Evolutionary conservation across 2,888 invertebrate species (phyloP).

Genomic region (Buathra laborator): DNA sequence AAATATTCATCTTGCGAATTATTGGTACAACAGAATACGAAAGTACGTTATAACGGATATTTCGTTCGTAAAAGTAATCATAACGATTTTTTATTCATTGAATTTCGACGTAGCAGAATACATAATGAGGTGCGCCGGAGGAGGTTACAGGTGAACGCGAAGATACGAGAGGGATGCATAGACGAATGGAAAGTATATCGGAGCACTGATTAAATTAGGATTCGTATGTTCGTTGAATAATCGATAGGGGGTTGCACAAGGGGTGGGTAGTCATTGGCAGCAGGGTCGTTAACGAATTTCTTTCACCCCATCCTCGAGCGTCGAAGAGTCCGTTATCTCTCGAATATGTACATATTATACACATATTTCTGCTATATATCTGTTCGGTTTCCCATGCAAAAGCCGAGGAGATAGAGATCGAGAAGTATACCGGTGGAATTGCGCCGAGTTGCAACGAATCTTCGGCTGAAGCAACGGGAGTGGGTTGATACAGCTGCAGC

Average conservation of each 20-base stretch:
- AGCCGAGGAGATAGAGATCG: conserved; percentile 11
- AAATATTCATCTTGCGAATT: conserved; percentile 19
- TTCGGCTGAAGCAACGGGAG: conserved; percentile 42
- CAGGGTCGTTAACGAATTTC: conserved; percentile 70
- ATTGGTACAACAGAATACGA: conserved; percentile 20
- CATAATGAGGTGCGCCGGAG: conserved; percentile 51
- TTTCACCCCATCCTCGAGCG: conserved; percentile 55
- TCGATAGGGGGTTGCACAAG: conserved; percentile 63
- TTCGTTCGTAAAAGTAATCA: conserved; percentile 56
- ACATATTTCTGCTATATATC: conserved; percentile 19
- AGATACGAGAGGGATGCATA: conserved; percentile 21
- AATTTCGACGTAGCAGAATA: conserved; percentile 48
- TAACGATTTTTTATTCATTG: conserved; percentile 65
- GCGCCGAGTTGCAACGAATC: conserved; percentile 42
- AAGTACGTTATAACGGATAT: conserved; percentile 7
- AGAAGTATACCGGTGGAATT: not conserved
- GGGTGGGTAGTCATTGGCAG: conserved; percentile 62
- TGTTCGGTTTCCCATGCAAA: conserved; percentile 32
- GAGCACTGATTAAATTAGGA: conserved; percentile 71
- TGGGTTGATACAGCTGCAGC: conserved; percentile 49
- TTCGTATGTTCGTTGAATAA: conserved; percentile 71
- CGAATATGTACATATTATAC: conserved; percentile 53
- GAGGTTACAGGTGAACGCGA: conserved; percentile 21
- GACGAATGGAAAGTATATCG: conserved; percentile 66
- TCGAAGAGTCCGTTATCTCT: conserved; percentile 61